Conservation (phyloP, 2,113 vertebrate genomes). For the Thomomys bottae region DNA sequence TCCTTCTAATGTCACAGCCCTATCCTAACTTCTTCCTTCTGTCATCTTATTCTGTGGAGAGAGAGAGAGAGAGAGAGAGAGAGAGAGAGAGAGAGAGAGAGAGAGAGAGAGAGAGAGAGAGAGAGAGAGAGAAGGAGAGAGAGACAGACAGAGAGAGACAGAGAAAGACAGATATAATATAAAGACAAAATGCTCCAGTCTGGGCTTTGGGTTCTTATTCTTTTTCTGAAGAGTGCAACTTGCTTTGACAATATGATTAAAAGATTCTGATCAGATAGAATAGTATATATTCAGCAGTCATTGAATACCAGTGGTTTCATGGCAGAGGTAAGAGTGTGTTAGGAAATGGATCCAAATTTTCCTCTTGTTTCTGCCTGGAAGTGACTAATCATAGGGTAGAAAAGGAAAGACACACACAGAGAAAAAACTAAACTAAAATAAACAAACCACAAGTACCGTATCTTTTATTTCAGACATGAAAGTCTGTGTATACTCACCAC, state of each 20-base stretch:
- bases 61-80: not conserved
- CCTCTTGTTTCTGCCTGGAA: conserved; percentile 39
- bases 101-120: too few relatives aligned
- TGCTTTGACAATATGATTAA: not conserved
- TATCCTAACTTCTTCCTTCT: not conserved
- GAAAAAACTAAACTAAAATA: not conserved
- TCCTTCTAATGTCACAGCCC: not conserved
- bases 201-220: not conserved
- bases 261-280: not conserved
- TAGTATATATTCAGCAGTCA: not conserved
- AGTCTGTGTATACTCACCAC: not conserved
- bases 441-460: not conserved
- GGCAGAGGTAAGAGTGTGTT: not conserved
- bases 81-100: too few relatives aligned
- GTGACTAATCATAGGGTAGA: conserved; percentile 37
- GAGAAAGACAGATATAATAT: not conserved
- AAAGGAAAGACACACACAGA: not conserved
- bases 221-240: not conserved
- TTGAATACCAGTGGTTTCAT: not conserved
- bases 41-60: not conserved
- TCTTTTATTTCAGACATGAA: conserved; percentile 46
- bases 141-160: not conserved
- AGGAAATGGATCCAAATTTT: not conserved
- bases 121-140: too few relatives aligned
- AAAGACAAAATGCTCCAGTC: not conserved